Conservation (phyloP, 2,888 invertebrate species). For the Aporophyla nigra region DNA sequence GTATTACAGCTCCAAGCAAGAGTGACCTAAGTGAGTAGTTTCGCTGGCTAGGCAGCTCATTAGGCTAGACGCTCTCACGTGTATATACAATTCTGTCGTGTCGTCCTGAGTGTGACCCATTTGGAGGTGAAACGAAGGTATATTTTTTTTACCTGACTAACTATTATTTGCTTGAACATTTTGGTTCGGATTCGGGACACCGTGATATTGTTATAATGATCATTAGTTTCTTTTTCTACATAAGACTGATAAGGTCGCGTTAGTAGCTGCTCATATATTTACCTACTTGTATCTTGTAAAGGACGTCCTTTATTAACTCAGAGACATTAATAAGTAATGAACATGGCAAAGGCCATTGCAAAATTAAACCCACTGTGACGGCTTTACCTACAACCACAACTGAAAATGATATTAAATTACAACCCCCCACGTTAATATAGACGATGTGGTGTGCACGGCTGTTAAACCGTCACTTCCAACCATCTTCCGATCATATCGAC, state of each 20-base stretch:
- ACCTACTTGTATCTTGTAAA: too few species aligned
- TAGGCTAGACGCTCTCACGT: conserved; percentile 15
- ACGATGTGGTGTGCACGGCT: neutral
- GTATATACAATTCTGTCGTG: conserved; percentile 23
- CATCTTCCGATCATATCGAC: conserved; percentile 12
- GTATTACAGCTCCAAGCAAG: neutral
- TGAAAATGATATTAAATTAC: conserved; percentile 30
- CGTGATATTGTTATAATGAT: neutral
- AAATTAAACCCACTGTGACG: neutral
- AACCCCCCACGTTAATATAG: neutral
- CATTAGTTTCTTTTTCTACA: neutral
- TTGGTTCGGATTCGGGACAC: neutral
- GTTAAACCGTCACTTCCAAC: conserved; percentile 24
- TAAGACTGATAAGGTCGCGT: neutral
- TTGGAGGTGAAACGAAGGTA: conserved; percentile 5
- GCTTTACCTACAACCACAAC: neutral
- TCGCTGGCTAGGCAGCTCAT: conserved; percentile 13
- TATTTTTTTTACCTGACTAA: neutral
- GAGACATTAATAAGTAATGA: neutral
- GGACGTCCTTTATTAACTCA: too few species aligned
- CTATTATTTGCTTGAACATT: neutral
- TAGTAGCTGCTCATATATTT: neutral
- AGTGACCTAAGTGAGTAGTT: neutral
- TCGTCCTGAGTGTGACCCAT: conserved; percentile 10
- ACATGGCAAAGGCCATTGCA: neutral